Evolutionary conservation across 1,140 invertebrate genomes (phyloP).

Genomic region (Drosophila sucinea): DNA sequence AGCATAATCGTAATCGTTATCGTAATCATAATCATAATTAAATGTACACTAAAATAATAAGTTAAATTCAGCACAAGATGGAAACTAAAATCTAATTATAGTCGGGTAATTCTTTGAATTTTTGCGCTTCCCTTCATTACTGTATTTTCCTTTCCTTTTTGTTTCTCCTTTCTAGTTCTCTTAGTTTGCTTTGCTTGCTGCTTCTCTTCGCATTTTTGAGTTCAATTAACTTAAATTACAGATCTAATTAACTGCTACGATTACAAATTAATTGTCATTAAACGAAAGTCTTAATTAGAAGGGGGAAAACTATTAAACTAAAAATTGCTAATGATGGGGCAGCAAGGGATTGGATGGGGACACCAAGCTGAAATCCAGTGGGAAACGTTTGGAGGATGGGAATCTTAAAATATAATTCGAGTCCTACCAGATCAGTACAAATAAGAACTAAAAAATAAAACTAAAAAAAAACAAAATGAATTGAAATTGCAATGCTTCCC

Average conservation of each 20-base stretch:
- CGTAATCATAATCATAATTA: slow-evolving; percentile 51
- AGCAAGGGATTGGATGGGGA: background rate
- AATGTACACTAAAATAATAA: slow-evolving; percentile 51
- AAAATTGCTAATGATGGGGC: slow-evolving; percentile 45
- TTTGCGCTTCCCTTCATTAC: slow-evolving; percentile 22
- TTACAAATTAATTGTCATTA: slow-evolving; percentile 51
- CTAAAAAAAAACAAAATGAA: background rate
- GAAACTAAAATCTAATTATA: slow-evolving; percentile 70
- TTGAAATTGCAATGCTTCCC: background rate
- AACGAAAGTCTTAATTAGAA: slow-evolving; percentile 34
- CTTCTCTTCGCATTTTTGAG: slow-evolving; percentile 35
- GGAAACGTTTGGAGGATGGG: slow-evolving; percentile 10
- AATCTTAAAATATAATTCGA: slow-evolving; percentile 65
- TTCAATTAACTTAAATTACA: slow-evolving; percentile 57
- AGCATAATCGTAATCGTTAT: slow-evolving; percentile 47
- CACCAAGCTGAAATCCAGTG: slow-evolving; percentile 10
- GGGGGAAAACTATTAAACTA: slow-evolving; percentile 41
- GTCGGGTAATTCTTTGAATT: slow-evolving; percentile 76
- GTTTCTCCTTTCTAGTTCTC: slow-evolving; percentile 33
- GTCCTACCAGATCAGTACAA: slow-evolving; percentile 41
- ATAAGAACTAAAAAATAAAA: background rate
- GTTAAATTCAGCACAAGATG: slow-evolving; percentile 54
- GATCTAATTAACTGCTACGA: slow-evolving; percentile 47
- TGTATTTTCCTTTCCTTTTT: slow-evolving; percentile 15
- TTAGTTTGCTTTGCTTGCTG: background rate